Evolutionary conservation across 2,888 invertebrate species (phyloP).

Genomic region (Sylvicola cinctus): DNA sequence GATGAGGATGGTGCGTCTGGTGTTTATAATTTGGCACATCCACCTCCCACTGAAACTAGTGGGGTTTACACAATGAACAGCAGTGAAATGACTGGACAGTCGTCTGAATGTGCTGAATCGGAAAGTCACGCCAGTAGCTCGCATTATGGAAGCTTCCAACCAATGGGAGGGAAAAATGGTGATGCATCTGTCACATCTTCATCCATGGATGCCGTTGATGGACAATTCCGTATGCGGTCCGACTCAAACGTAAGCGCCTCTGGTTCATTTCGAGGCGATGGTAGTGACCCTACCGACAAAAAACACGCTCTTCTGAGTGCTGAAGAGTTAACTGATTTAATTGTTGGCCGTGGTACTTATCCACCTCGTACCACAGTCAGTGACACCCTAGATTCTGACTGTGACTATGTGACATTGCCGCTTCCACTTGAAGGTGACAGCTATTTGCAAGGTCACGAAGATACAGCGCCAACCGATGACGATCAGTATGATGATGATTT

Average conservation of each 20-base stretch:
- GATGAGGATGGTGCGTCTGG: slow-evolving; percentile 33
- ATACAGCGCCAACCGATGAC: slow-evolving; percentile 36
- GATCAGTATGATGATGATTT: slow-evolving; percentile 26
- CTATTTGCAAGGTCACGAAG: slow-evolving; percentile 35
- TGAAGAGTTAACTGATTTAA: slow-evolving; percentile 63
- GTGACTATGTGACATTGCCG: slow-evolving; percentile 69
- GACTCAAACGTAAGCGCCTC: slow-evolving; percentile 63
- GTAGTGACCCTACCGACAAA: slow-evolving; percentile 70
- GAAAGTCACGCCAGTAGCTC: slow-evolving; percentile 31
- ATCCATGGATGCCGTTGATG: slow-evolving; percentile 34
- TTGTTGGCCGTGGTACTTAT: slow-evolving; percentile 60
- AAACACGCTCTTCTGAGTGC: slow-evolving; percentile 58
- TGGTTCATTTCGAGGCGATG: slow-evolving; percentile 66
- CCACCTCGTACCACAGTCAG: slow-evolving; percentile 61
- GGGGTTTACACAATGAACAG: slow-evolving; percentile 68
- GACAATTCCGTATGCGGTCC: slow-evolving; percentile 38
- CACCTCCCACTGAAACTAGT: slow-evolving; percentile 63
- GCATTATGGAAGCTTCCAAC: slow-evolving; percentile 35
- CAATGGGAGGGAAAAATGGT: slow-evolving; percentile 23
- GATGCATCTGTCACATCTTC: slow-evolving; percentile 20
- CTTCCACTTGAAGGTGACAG: slow-evolving; percentile 33
- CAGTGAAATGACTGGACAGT: slow-evolving; percentile 32
- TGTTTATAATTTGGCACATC: slow-evolving; percentile 35
- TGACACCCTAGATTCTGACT: slow-evolving; percentile 69
- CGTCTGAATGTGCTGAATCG: slow-evolving; percentile 35